Evolutionary conservation across 1,140 invertebrate genomes (phyloP).

Genomic region (Berghia stephanieae): DNA sequence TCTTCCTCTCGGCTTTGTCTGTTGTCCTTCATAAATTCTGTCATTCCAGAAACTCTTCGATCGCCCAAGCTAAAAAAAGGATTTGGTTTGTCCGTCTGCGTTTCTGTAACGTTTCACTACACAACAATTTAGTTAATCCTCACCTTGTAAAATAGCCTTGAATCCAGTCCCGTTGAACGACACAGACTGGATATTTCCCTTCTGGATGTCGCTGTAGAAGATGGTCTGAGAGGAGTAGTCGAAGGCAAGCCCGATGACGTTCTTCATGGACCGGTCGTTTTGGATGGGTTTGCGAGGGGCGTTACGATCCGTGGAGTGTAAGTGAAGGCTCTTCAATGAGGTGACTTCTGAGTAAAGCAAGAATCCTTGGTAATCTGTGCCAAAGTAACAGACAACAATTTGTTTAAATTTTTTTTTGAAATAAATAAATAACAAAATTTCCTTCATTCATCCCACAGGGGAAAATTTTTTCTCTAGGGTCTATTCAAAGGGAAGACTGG

Average conservation of each 20-base stretch:
- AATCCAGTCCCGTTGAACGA: slow-evolving; percentile 82
- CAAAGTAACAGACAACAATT: slow-evolving; percentile 37
- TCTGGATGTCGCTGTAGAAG: slow-evolving; percentile 89
- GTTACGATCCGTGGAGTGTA: slow-evolving; percentile 71
- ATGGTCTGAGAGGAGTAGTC: slow-evolving; percentile 77
- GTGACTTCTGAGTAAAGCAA: slow-evolving; percentile 91
- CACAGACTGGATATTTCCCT: slow-evolving; percentile 84
- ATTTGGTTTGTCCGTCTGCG: no score
- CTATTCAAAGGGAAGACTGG: no score
- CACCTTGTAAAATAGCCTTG: slow-evolving; percentile 73
- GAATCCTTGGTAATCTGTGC: slow-evolving; percentile 82
- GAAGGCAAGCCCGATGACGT: slow-evolving; percentile 85
- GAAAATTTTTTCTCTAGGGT: no score
- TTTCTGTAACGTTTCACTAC: no score
- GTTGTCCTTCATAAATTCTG: no score
- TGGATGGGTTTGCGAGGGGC: slow-evolving; percentile 83
- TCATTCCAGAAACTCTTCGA: no score
- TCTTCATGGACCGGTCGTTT: slow-evolving; percentile 78
- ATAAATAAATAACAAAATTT: no score
- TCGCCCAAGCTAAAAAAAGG: no score
- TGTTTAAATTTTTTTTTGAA: neutral
- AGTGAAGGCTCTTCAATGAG: slow-evolving; percentile 85
- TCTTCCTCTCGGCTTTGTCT: no score
- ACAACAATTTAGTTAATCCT: slow-evolving; percentile 13
- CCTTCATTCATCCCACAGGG: no score